Evolutionary conservation across 2,113 vertebrate species (phyloP).

Genomic region (Spheniscus mendiculus): DNA sequence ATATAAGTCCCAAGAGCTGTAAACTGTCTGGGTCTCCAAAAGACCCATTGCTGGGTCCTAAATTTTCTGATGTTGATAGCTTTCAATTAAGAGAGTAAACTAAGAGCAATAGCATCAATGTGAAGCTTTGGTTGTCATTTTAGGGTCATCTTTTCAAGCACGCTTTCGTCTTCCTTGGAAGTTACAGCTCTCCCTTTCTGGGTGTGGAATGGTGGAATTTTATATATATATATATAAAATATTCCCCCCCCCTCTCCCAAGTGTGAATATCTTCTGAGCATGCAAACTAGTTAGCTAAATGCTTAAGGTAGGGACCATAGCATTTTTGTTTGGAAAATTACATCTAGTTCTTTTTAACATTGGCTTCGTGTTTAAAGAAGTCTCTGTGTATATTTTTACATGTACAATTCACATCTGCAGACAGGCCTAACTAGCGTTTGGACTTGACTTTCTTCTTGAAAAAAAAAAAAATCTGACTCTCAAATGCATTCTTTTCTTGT

Average conservation of each 20-base stretch:
- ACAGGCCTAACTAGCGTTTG: conserved; percentile 49
- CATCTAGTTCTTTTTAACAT: not conserved
- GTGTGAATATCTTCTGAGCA: not conserved
- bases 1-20: not conserved
- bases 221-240: not conserved
- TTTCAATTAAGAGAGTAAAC: not conserved
- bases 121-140: not conserved
- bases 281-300: not conserved
- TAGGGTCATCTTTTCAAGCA: not conserved
- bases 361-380: conserved; percentile 30
- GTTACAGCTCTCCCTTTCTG: not conserved
- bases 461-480: conserved; percentile 63
- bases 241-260: not conserved
- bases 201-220: not conserved
- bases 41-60: not conserved
- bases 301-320: not conserved
- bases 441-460: conserved; percentile 54
- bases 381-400: conserved; percentile 61
- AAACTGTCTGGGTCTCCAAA: not conserved
- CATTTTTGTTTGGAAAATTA: conserved; percentile 46
- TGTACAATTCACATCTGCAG: conserved; percentile 54
- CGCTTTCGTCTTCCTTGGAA: not conserved
- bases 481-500: conserved; percentile 55
- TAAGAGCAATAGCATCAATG: not conserved
- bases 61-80: not conserved